These are phyloP conservation scores for Decapterus maruadsi DNA, from an alignment of 2,797 vertebrate genomes.

Conservation along the genomic window DNA sequence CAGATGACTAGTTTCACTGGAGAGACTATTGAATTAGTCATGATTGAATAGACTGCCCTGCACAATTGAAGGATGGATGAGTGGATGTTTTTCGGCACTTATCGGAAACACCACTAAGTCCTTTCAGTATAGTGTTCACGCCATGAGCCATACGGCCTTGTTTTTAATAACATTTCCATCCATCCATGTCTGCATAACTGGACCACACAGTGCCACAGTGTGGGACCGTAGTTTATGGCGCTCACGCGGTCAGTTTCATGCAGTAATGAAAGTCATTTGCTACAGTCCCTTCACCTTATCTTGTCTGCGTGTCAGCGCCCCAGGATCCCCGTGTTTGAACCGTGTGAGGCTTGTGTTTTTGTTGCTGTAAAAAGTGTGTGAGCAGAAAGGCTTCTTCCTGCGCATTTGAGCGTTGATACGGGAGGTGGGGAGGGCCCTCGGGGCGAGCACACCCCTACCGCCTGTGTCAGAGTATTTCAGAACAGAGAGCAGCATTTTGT, in stretches of 20 bases:
- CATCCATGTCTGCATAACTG: background rate
- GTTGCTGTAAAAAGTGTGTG: constrained; percentile 54
- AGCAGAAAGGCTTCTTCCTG: constrained; percentile 60
- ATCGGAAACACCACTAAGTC: background rate
- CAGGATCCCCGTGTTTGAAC: constrained; percentile 14
- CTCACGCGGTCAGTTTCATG: background rate
- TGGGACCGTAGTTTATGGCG: background rate
- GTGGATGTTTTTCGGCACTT: background rate
- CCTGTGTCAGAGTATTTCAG: constrained; percentile 80
- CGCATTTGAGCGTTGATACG: constrained; percentile 60
- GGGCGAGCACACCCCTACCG: constrained; percentile 82
- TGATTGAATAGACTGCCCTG: background rate
- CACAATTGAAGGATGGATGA: background rate
- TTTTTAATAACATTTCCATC: background rate
- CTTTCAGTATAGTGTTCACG: background rate
- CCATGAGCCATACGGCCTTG: background rate
- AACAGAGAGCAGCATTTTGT: constrained; percentile 79
- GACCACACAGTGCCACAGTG: background rate
- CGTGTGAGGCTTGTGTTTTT: constrained; percentile 55
- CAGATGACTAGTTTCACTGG: background rate
- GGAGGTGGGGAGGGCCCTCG: constrained; percentile 78
- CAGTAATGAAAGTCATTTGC: background rate
- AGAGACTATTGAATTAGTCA: background rate
- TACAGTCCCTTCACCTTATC: constrained; percentile 12
- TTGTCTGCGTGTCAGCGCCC: constrained; percentile 15